These are phyloP conservation scores for Hypocryptadius cinnamomeus DNA, from an alignment of 2,113 vertebrate genomes.

Conservation along the genomic window DNA sequence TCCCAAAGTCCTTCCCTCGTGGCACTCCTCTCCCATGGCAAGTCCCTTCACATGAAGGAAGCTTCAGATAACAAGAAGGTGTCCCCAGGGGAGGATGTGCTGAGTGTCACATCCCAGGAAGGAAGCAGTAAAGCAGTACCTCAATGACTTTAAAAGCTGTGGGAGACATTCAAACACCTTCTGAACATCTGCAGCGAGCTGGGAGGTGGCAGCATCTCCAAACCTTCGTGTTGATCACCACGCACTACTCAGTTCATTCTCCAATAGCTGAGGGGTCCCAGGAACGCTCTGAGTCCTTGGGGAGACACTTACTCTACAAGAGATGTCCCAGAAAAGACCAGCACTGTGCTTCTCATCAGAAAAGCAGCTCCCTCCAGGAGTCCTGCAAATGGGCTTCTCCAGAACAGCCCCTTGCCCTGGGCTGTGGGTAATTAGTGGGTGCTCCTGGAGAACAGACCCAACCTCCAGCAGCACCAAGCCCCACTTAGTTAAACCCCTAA, in stretches of 20 bases:
- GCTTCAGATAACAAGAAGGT: not conserved
- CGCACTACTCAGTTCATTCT: not conserved
- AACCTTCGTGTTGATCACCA: not conserved
- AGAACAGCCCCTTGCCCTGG: not conserved
- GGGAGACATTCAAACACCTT: not conserved
- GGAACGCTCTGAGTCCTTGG: accelerated
- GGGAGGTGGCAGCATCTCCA: not conserved
- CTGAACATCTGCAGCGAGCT: not conserved
- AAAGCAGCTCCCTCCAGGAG: not conserved
- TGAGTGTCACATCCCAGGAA: accelerated
- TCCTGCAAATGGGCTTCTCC: not conserved
- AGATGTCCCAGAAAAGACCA: not conserved
- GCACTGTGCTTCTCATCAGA: not conserved
- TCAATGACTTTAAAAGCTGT: not conserved
- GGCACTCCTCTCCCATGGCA: not conserved
- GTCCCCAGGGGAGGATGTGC: accelerated
- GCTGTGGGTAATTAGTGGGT: not conserved
- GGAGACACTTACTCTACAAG: not conserved
- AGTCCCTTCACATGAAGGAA: not conserved
- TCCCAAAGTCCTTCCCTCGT: not conserved
- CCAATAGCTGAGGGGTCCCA: not conserved
- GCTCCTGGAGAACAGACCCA: not conserved
- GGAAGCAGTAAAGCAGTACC: not conserved
- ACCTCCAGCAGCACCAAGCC: not conserved
- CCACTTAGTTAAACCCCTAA: not conserved